These are phyloP conservation scores for Perca flavescens DNA, from an alignment of 2,113 vertebrate species.

Conservation along the genomic window DNA sequence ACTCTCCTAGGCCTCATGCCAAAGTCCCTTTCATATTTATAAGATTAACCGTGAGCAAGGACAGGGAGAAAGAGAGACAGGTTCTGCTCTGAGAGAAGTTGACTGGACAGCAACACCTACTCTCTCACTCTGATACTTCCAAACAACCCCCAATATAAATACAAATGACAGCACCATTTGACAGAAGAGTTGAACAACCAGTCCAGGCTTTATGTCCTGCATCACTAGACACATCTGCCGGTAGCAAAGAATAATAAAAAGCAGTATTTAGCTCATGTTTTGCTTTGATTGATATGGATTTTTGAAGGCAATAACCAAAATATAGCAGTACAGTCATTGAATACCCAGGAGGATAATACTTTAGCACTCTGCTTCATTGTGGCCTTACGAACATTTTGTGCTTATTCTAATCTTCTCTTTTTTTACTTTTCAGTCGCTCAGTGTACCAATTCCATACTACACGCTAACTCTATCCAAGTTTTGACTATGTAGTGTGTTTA, in stretches of 20 bases:
- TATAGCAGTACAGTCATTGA: constrained; percentile 26
- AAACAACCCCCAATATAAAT: constrained; percentile 26
- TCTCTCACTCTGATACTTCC: constrained; percentile 23
- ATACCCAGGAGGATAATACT: neutral
- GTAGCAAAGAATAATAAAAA: constrained; percentile 14
- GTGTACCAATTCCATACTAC: neutral
- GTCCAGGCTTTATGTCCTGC: neutral
- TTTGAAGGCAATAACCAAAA: constrained; percentile 32
- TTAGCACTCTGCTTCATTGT: neutral
- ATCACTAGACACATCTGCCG: constrained; percentile 10
- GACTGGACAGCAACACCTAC: constrained; percentile 47
- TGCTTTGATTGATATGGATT: constrained; percentile 3
- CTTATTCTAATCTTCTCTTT: neutral
- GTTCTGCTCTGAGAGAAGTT: constrained; percentile 29
- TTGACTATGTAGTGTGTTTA: neutral
- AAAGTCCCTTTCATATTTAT: constrained; percentile 81
- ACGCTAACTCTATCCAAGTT: neutral
- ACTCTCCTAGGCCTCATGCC: constrained; percentile 76
- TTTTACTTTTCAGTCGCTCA: neutral
- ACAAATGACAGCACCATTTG: constrained; percentile 13
- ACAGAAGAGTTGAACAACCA: constrained; percentile 25
- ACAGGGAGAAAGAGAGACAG: constrained; percentile 38
- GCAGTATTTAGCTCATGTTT: constrained; percentile 26
- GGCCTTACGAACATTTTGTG: neutral
- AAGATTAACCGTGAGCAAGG: constrained; percentile 76